Evolutionary conservation across 2,113 vertebrate species (phyloP), one percentile per base, ranked within the genome.

Genomic region (Phyllopteryx taeniolatus): DNA sequence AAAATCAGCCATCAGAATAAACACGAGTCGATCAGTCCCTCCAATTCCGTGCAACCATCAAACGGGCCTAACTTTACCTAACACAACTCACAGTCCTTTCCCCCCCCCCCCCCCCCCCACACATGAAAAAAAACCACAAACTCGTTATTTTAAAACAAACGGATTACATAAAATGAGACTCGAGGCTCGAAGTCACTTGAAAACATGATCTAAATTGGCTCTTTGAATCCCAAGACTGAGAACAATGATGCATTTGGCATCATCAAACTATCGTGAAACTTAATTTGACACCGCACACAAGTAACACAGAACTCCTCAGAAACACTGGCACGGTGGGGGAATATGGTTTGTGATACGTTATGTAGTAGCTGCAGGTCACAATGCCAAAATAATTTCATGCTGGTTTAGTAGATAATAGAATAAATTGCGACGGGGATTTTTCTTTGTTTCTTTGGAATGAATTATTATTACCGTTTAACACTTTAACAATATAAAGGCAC

Each of bases 241-340:
- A 79, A 85, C 78, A 84, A 81, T 76, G 54, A 67, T 12, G 69
- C 72, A 27, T 78, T 84, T 83, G 71, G 74, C 47, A 75, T 73
- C 43, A n/a, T 49, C 17, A 43, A 72, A 31, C 33, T 44, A 64
- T 63, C 17, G 46, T 39, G 19, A 70, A 81, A 73, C 44, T 56
- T 31, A 43, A 20, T 76, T 74, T 57, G 70, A 74, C 59, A 82
- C 20, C 31, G 35, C 47, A 64, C 59, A 81, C 73, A 47, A 56
- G 47, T 27, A 67, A 59, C 53, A 69, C 22, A 22, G 8, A 27
- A 70, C 14, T 17, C n/a, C 9, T 56, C 8, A 9, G n/a, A 22
- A 11, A 10, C 3, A n/a, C 8, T 5, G 3, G 20, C 51, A 3
- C 53, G 11, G 10, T 11, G 20, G 53, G 8, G 2, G n/a, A 56